Conservation (phyloP, 2,888 invertebrate genomes). For the Sycophila texana region DNA sequence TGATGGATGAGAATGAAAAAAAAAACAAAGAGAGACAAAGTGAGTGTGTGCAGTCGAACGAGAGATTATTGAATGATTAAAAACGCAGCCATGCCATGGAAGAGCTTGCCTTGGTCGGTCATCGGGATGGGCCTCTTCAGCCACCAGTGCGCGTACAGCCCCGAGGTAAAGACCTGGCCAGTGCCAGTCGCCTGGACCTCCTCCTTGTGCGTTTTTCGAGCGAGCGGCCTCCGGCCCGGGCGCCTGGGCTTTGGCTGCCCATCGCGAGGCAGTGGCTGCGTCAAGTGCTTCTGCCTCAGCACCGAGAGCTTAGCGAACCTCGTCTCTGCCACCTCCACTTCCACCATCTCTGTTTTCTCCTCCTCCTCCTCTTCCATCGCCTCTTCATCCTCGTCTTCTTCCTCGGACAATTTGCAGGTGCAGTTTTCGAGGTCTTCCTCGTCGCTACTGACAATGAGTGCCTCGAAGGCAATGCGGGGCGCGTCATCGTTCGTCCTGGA, state of each 20-base stretch:
- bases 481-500: conserved; percentile 55
- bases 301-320: conserved; percentile 40
- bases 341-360: conserved; percentile 41
- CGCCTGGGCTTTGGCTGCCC: not conserved
- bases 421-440: conserved; percentile 27
- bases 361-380: conserved; percentile 39
- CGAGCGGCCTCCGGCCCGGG: conserved; percentile 20
- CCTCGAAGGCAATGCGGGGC: conserved; percentile 60
- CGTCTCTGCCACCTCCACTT: conserved; percentile 38
- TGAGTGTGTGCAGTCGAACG: conserved; percentile 27
- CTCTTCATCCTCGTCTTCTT: conserved; percentile 37
- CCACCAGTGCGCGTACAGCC: conserved; percentile 95
- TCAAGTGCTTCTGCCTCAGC: conserved; percentile 56
- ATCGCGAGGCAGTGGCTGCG: conserved; percentile 64
- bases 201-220: conserved; percentile 43
- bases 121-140: conserved; percentile 88
- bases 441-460: conserved; percentile 43
- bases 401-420: conserved; percentile 26
- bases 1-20: not conserved
- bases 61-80: conserved; percentile 40
- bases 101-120: conserved; percentile 71
- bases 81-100: conserved; percentile 75
- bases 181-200: not conserved
- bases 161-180: conserved; percentile 84
- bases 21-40: conserved; percentile 40